Evolutionary conservation across 2,888 invertebrate genomes (phyloP), one percentile per base, ranked within the genome.

Genomic region (Stenotaenia linearis): DNA sequence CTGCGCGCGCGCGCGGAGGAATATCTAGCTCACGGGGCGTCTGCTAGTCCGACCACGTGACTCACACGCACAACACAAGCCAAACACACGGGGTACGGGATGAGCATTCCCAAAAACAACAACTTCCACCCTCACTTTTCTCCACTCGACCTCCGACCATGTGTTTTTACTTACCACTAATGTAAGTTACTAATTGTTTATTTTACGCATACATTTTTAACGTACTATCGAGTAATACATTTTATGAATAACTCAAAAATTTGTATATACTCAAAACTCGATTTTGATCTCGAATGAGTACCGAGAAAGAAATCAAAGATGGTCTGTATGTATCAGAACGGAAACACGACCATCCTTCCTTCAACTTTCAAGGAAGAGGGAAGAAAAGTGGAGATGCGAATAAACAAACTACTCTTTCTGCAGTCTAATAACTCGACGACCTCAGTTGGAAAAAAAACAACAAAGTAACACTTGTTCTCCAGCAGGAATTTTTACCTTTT

Each of bases 21-120:
- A 77, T 77, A 77, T 77, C 28, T 40, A 18, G 77, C 23, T 40
- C 40, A 77, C 77, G 35, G 69, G 45, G 77, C 77, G 77, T 77
- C 77, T 77, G 77, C 77, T 69, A 28, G 69, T 23, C 25, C 15
- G n/a, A 69, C 69, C 69, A 69, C 37, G 32, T 37, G 75, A 37
- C 75, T 32, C 35, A 32, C 75, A 75, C 37, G 75, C 32, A 37
- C 50, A 50, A 50, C 50, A 50, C 50, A n/a, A n/a, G 50, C 50
- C 50, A 18, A 18, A 7, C 75, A 32, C 75, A 75, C 75, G 32
- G 37, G 32, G 35, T 35, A 10, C 30, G 18, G 35, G 75, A 75
- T n/a, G 75, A 21, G 21, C 21, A 32, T 35, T 21, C 75, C 75
- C 75, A 75, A 18, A 32, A 50, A 50, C 50, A 50, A 50, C 50